phyloP scores from a whole-genome alignment of 2,888 invertebrate genomes.

The Drosophila neoperkinsi region DNA sequence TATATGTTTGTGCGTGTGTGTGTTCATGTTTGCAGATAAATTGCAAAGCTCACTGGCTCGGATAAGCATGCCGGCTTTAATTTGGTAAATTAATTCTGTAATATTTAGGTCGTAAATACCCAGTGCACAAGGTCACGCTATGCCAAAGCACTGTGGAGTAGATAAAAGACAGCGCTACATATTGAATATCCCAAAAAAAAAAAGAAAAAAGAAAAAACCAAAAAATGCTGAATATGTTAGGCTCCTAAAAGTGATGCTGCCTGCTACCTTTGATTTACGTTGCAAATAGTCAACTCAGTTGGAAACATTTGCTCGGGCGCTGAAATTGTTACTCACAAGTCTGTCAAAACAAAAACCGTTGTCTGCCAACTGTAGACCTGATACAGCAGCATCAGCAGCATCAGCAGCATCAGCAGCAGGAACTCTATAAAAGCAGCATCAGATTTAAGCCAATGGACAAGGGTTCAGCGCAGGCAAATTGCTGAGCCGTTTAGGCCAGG shows the following conservation, averaged over 20 bases:
- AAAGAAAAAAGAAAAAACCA: not conserved
- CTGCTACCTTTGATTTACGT: slow-evolving; percentile 67
- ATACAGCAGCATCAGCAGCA: slow-evolving; percentile 18
- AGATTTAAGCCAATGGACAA: slow-evolving; percentile 42
- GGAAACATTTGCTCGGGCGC: slow-evolving; percentile 59
- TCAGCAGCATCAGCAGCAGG: slow-evolving; percentile 16
- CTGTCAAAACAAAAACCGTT: slow-evolving; percentile 44
- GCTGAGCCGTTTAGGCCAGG: slow-evolving; percentile 43
- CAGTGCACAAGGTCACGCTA: slow-evolving; percentile 47
- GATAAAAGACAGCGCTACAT: slow-evolving; percentile 33
- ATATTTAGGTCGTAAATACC: slow-evolving; percentile 71
- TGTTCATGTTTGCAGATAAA: slow-evolving; percentile 63
- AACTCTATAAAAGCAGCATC: slow-evolving; percentile 13
- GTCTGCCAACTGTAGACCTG: slow-evolving; percentile 21
- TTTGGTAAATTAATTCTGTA: slow-evolving; percentile 77
- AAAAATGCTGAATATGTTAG: slow-evolving; percentile 40
- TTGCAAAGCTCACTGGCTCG: slow-evolving; percentile 74
- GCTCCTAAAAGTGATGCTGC: slow-evolving; percentile 22
- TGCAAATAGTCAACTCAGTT: slow-evolving; percentile 72
- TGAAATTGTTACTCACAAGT: slow-evolving; percentile 28
- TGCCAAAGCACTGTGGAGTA: slow-evolving; percentile 11
- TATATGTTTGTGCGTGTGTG: slow-evolving; percentile 29
- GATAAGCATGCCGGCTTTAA: slow-evolving; percentile 76
- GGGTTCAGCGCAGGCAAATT: slow-evolving; percentile 66
- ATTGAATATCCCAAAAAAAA: slow-evolving; percentile 7